Conservation (phyloP, 2,888 invertebrate species). For the Zeuzera pyrina region DNA sequence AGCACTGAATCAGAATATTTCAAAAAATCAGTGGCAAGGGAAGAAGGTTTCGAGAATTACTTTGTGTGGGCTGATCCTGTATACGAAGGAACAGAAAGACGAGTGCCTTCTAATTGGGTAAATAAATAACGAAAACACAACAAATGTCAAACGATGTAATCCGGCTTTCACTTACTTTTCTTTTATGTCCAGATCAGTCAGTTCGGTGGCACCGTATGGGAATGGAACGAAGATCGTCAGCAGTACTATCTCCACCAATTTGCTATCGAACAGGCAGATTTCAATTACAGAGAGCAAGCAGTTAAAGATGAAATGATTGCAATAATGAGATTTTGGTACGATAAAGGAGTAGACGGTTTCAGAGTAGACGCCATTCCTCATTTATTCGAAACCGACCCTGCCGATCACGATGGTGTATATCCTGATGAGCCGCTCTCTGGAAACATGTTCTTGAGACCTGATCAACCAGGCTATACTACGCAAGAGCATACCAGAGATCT, state of each 20-base stretch:
- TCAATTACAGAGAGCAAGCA: slow-evolving; percentile 77
- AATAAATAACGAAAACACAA: too few relatives aligned
- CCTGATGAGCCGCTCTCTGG: slow-evolving; percentile 70
- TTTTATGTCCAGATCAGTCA: slow-evolving; percentile 47
- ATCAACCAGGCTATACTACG: slow-evolving; percentile 69
- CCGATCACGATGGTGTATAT: slow-evolving; percentile 40
- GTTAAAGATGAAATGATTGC: slow-evolving; percentile 70
- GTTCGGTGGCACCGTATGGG: slow-evolving; percentile 80
- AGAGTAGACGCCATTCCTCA: slow-evolving; percentile 78
- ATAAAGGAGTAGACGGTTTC: slow-evolving; percentile 83
- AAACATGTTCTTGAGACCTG: slow-evolving; percentile 47
- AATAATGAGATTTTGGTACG: slow-evolving; percentile 81
- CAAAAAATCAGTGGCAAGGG: slow-evolving; percentile 73
- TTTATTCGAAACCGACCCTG: slow-evolving; percentile 66
- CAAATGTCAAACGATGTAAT: neutral
- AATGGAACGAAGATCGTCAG: slow-evolving; percentile 73
- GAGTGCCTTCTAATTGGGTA: slow-evolving; percentile 72
- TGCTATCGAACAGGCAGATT: slow-evolving; percentile 74
- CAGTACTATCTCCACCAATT: slow-evolving; percentile 83
- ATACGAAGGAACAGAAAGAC: slow-evolving; percentile 31
- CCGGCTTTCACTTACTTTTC: neutral
- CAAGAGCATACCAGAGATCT: slow-evolving; percentile 77
- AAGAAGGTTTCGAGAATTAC: slow-evolving; percentile 78
- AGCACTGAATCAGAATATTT: slow-evolving; percentile 90
- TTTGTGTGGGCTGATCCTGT: slow-evolving; percentile 82